phyloP scores from a whole-genome alignment of 2,888 invertebrate genomes.

The Autographa pulchrina region DNA sequence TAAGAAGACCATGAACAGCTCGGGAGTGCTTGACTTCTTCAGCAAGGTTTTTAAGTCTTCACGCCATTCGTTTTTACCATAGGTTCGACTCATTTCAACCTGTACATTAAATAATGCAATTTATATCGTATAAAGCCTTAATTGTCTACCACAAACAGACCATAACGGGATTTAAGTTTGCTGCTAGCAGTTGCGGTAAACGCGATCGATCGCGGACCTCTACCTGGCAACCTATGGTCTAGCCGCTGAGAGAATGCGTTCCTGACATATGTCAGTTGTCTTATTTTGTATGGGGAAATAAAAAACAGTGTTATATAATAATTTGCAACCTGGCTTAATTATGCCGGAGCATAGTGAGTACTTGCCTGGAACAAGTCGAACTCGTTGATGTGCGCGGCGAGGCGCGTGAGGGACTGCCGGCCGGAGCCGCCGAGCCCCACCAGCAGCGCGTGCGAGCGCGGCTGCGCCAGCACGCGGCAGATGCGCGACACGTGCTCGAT shows the following conservation, averaged over 20 bases:
- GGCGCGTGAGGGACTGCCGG: slow-evolving; percentile 96
- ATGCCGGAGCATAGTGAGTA: not conserved
- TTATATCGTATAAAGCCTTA: not conserved
- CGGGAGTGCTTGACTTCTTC: slow-evolving; percentile 94
- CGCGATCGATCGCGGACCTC: too few species aligned
- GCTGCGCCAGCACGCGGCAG: slow-evolving; percentile 97
- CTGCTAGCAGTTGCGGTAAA: too few species aligned
- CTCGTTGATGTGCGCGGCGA: slow-evolving; percentile 98
- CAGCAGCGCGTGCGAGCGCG: slow-evolving; percentile 96
- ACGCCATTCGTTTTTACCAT: slow-evolving; percentile 96
- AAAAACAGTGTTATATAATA: too few species aligned
- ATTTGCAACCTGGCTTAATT: too few species aligned
- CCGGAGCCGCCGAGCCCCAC: slow-evolving; percentile 98
- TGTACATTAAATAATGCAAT: slow-evolving; percentile 72
- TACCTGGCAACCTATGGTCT: too few species aligned
- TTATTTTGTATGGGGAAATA: too few species aligned
- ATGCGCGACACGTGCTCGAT: slow-evolving; percentile 98
- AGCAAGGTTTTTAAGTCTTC: slow-evolving; percentile 96
- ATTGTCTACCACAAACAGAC: not conserved
- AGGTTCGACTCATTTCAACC: slow-evolving; percentile 97
- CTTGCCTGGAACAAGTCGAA: slow-evolving; percentile 94
- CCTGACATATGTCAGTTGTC: too few species aligned
- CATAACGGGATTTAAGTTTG: too few species aligned
- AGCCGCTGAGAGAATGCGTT: too few species aligned
- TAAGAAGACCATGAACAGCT: slow-evolving; percentile 96